Evolutionary conservation across 2,797 vertebrate species (phyloP), one percentile per base, ranked within the genome.

Genomic region (Galaxias olidus): DNA sequence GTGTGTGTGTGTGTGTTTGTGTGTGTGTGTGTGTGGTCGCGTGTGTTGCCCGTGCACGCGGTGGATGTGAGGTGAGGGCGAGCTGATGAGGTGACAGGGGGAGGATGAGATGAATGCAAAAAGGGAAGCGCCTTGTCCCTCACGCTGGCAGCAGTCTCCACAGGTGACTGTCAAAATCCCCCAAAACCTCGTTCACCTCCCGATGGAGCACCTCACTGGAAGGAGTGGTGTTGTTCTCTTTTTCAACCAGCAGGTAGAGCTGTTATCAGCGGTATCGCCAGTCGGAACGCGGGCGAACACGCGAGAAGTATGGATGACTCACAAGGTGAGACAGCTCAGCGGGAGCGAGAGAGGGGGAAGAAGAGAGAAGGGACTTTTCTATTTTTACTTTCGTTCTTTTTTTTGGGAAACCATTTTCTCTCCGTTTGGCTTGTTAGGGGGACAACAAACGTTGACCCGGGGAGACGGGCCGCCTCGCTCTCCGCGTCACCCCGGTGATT

Each of bases 211-310:
- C n/a, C n/a, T 54, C 9, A 54, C 45, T 17, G 11, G 4, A 44
- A 30, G 18, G 4, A 13, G 7, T 30, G 42, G 15, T 10, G 43
- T 20, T 4, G 20, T 51, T 49, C 80, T 71, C 14, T 47, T 18
- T 10, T 8, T 59, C 30, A 18, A 54, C 71, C 92, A 89, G 77
- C 76, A 90, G 89, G 75, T 75, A 80, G 87, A 14, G 83, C 55
- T 84, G 70, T 73, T 83, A 76, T 75, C 71, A 83, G 79, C 74
- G 68, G 58, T 41, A 87, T 81, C 72, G 14, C 4, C 43, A 74
- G 55, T 41, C 30, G 8, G 65, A 61, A 64, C 1, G 8, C 20
- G 66, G 41, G 71, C 47, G 73, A 60, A 65, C 68, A 65, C 66
- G 15, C 17, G 7, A 4, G n/a, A 43, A n/a, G 9, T 14, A 58